phyloP scores from a whole-genome alignment of 2,797 vertebrate species.

The Sebastolobus alascanus region DNA sequence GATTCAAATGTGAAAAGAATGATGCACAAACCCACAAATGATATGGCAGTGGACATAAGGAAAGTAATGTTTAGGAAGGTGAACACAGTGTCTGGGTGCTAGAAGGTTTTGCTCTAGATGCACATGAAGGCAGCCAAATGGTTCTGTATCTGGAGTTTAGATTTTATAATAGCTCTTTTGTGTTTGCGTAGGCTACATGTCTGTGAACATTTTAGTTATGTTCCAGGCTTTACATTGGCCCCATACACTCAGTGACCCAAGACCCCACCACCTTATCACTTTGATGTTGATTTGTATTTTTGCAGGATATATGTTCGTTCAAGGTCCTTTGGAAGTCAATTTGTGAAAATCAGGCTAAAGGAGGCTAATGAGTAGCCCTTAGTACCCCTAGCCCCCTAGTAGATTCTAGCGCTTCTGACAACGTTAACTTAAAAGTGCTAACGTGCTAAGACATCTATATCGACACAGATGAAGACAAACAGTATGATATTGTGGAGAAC shows the following conservation, averaged over 20 bases:
- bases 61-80: background rate
- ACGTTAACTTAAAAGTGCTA: background rate
- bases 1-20: background rate
- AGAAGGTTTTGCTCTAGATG: background rate
- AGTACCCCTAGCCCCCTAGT: too few species aligned
- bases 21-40: background rate
- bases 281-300: slow-evolving; percentile 31
- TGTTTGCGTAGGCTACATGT: background rate
- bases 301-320: background rate
- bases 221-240: background rate
- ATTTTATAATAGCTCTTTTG: background rate
- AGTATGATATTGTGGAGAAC: background rate
- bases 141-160: background rate
- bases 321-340: slow-evolving; percentile 24
- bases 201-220: background rate
- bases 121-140: background rate
- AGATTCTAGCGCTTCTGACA: background rate
- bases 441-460: background rate
- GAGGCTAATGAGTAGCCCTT: background rate
- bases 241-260: background rate
- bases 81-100: background rate
- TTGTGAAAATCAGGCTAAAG: slow-evolving; percentile 23
- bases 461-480: background rate
- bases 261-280: background rate
- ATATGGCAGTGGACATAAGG: background rate